Evolutionary conservation across 2,113 vertebrate genomes (phyloP), one percentile per base, ranked within the genome.

Genomic region (Mustela lutreola): DNA sequence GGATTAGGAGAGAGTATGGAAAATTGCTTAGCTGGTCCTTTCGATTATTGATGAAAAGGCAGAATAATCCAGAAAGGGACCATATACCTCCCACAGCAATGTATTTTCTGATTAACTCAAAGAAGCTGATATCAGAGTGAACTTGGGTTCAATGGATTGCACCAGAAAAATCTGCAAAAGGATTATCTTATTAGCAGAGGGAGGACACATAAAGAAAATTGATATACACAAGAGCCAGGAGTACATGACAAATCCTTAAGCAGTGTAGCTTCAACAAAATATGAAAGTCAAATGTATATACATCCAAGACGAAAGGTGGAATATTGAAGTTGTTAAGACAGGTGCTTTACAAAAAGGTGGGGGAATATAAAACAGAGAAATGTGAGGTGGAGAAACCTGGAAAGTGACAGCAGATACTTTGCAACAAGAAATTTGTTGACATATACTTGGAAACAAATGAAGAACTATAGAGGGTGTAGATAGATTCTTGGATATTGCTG

Each of bases 381-480:
- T 18, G 1, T 53, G 56, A 63, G 11, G 48, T 93, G 36, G 56
- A 42, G 15, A 89, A 96, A 97, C 85, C 71, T 97, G 36, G 33
- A 96, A 97, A 97, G 28, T 39, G 63, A 97, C n/a, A 96, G 73
- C 0, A 2, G 62, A 89, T 80, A 97, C 97, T 96, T 98, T 94
- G 83, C 94, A 97, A 76, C 83, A 97, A 97, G 94, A 97, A 98
- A 97, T 97, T 95, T 97, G 63, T 95, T 98, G 98, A 97, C 94
- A 96, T 14, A 70, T 97, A 97, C 97, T 98, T 98, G 97, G 98
- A 95, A 62, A 95, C 87, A 98, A 96, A 97, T 98, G 97, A 96
- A 94, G 70, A 97, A 91, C n/a, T 81, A 85, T 95, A 96, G 98
- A 95, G 94, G 89, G 18, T 42, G 36, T 58, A 90, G 96, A 85